Base-by-base conservation (phyloP, 2,888 invertebrate genomes). In the Kuschelorhynchus macadamiae region DNA sequence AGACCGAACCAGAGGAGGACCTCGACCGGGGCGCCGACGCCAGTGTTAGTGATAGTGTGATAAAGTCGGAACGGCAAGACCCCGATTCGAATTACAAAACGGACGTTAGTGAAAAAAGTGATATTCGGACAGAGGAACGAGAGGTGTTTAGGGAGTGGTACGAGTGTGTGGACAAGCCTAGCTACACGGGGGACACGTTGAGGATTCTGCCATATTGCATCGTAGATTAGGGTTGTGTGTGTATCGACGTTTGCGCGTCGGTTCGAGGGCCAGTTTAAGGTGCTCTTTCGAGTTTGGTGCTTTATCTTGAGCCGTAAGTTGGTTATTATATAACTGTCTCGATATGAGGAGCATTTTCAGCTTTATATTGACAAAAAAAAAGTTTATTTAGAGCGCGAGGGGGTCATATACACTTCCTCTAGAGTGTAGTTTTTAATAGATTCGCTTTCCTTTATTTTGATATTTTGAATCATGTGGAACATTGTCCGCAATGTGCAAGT, bases 201-300 rank as follows among this genome's bases (percentile, higher is more conserved):
- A 89, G 94, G 85, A 94, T 97, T 87, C 89, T 97, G 90, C 97
- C 97, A 86, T 98, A 98, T 87, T 96, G 96, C 86, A 92, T 96
- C 85, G 93, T 96, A 86, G 96, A 97, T 91, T 96, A 87, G 88
- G 75, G 59, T 17, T 17, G 16, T 16, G 11, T 30, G 7, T 25
- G 7, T 25, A 7, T 25, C 7, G 25, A 25, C 25, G 7, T 25
- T 25, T 18, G 17, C 16, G 46, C 17, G 12, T 47, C 2, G 47
- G 25, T 14, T 21, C 14, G 8, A 39, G 44, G 25, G 47, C 25
- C 47, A 47, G 47, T 47, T 47, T 47, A 12, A 12, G 47, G 21
- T 9, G 1, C 21, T 42, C 12, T n/a, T n/a, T 16, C 16, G 41
- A 18, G 18, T 21, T 42, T 55, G 16, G 53, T 55, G 41, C 36